Evolutionary conservation across 2,888 invertebrate species (phyloP).

Genomic region (Hirudinaria manillensis): DNA sequence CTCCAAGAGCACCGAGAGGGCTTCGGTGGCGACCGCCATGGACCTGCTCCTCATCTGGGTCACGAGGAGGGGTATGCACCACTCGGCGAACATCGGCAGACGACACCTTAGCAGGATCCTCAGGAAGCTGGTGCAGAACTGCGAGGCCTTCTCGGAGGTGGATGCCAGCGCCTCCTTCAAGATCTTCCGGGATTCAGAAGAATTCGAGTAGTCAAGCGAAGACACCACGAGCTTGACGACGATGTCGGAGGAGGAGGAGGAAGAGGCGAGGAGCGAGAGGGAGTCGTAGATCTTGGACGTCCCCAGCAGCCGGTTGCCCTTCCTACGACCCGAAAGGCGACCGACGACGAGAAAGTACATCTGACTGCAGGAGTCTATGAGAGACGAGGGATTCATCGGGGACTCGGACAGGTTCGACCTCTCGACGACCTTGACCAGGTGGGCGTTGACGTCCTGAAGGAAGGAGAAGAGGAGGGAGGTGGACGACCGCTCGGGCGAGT

Average conservation of each 20-base stretch:
- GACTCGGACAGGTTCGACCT: slow-evolving; percentile 1
- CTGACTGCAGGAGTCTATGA: slow-evolving; percentile 76
- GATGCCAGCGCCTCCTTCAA: slow-evolving; percentile 58
- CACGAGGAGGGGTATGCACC: slow-evolving; percentile 79
- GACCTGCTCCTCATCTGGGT: slow-evolving; percentile 78
- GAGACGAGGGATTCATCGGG: slow-evolving; percentile 13
- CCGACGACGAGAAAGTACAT: slow-evolving; percentile 90
- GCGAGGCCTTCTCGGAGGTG: slow-evolving; percentile 58
- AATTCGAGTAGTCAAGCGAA: slow-evolving; percentile 77
- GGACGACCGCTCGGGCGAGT: background rate
- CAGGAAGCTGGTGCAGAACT: slow-evolving; percentile 87
- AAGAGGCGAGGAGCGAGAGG: slow-evolving; percentile 46
- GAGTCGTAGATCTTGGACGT: slow-evolving; percentile 69
- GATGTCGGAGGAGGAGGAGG: slow-evolving; percentile 68
- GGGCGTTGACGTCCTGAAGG: slow-evolving; percentile 8
- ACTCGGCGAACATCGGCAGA: slow-evolving; percentile 58
- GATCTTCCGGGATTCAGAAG: slow-evolving; percentile 61
- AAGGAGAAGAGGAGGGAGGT: background rate
- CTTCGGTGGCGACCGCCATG: slow-evolving; percentile 71
- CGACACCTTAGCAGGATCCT: slow-evolving; percentile 70
- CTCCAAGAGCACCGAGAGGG: slow-evolving; percentile 78
- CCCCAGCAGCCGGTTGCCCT: slow-evolving; percentile 62
- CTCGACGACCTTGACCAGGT: slow-evolving; percentile 10
- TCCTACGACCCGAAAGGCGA: slow-evolving; percentile 60
- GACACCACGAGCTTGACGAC: slow-evolving; percentile 89